phyloP scores from a whole-genome alignment of 1,140 invertebrate genomes.

The Monochamus saltuarius region DNA sequence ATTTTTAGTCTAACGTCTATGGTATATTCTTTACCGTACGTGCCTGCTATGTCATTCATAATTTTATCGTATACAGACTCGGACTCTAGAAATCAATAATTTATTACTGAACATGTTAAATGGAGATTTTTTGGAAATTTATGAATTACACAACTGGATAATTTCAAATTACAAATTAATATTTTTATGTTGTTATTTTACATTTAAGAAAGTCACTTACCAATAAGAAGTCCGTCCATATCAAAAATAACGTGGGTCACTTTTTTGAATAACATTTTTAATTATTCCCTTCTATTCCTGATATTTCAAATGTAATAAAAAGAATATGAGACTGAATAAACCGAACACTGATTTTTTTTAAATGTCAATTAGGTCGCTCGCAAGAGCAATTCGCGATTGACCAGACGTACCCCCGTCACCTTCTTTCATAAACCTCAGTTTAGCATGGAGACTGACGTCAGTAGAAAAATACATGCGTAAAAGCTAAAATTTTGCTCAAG shows the following conservation, averaged over 20 bases:
- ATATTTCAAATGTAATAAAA: no score
- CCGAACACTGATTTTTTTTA: no score
- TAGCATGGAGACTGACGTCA: no score
- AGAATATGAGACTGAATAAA: no score
- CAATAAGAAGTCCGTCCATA: constrained; percentile 58
- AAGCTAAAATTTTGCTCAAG: no score
- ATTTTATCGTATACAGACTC: constrained; percentile 47
- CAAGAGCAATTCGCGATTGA: no score
- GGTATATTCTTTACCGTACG: constrained; percentile 60
- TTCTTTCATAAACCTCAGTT: no score
- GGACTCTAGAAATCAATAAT: constrained; percentile 43
- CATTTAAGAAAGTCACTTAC: constrained; percentile 37
- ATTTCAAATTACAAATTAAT: background rate
- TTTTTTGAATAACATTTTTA: constrained; percentile 39
- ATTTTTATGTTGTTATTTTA: background rate
- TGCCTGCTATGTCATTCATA: constrained; percentile 42
- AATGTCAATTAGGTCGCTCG: no score
- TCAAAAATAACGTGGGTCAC: constrained; percentile 62
- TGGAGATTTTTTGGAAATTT: constrained; percentile 4
- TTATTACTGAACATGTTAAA: constrained; percentile 2
- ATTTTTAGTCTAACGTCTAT: constrained; percentile 58
- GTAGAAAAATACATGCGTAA: no score
- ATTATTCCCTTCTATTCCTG: background rate
- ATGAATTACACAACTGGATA: background rate
- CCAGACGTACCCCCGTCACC: no score